Percentiles rank a stretch among this genome's conserved stretches.
Conservation (phyloP, 2,797 vertebrate species). For the Rhinatrema bivittatum region DNA sequence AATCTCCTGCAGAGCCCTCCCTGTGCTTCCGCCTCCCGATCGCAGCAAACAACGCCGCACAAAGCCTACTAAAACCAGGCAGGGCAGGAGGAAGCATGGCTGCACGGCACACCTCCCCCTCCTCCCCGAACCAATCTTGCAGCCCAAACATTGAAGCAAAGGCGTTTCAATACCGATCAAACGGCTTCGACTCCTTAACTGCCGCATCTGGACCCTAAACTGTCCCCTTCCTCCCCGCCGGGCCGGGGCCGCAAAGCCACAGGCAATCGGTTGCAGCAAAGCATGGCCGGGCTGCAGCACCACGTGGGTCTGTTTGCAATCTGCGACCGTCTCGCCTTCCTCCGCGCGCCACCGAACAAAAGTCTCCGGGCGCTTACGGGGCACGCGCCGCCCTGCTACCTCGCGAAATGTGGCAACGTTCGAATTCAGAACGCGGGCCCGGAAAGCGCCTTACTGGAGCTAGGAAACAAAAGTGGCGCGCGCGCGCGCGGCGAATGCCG, state of each 20-base stretch:
- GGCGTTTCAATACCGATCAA: too few relatives aligned
- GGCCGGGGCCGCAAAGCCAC: not conserved
- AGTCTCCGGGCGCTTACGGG: conserved; percentile 4
- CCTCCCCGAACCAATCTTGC: not conserved
- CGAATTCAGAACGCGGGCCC: too few relatives aligned
- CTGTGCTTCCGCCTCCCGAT: not conserved
- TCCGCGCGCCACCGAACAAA: conserved; percentile 8
- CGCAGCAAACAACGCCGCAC: too few relatives aligned
- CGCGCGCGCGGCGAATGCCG: not conserved
- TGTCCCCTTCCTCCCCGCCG: not conserved
- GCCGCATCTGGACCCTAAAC: not conserved
- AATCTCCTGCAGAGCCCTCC: too few relatives aligned
- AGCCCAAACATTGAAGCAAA: too few relatives aligned
- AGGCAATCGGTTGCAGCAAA: too few relatives aligned
- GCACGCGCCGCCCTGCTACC: conserved; percentile 37
- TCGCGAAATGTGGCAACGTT: not conserved
- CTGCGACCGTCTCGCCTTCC: conserved; percentile 42
- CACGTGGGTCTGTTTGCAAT: conserved; percentile 90
- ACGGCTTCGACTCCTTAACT: not conserved
- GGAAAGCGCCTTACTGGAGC: too few relatives aligned
- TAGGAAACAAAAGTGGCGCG: conserved; percentile 32
- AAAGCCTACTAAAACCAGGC: too few relatives aligned
- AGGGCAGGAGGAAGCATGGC: conserved; percentile 7
- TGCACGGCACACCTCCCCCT: conserved; percentile 11
- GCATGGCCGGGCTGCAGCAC: conserved; percentile 76